phyloP scores from a whole-genome alignment of 2,888 invertebrate species.

The Drosophila neonasuta region DNA sequence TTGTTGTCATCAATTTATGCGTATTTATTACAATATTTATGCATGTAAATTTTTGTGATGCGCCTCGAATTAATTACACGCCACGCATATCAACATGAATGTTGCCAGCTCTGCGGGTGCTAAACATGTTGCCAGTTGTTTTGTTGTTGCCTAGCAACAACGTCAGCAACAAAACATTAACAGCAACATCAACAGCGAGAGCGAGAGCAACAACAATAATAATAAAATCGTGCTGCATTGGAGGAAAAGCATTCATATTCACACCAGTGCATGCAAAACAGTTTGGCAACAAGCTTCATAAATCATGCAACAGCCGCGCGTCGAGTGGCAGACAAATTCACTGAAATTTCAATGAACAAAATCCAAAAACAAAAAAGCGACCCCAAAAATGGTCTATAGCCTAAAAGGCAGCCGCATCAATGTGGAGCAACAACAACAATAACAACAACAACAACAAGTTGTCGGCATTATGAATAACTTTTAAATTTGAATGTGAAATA shows the following conservation, averaged over 20 bases:
- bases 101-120: conserved; percentile 67
- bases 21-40: conserved; percentile 62
- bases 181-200: background rate
- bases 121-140: conserved; percentile 37
- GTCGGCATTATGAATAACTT: conserved; percentile 76
- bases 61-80: conserved; percentile 67
- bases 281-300: conserved; percentile 68
- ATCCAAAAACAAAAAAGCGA: conserved; percentile 68
- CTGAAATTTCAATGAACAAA: conserved; percentile 64
- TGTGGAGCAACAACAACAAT: conserved; percentile 58
- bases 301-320: conserved; percentile 63
- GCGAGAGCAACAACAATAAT: background rate
- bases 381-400: conserved; percentile 52
- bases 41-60: conserved; percentile 60
- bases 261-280: conserved; percentile 65
- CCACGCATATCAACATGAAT: conserved; percentile 64
- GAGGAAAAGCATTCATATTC: conserved; percentile 65
- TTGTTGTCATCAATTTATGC: conserved; percentile 64
- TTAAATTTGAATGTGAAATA: conserved; percentile 76
- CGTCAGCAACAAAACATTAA: background rate
- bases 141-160: conserved; percentile 15
- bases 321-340: conserved; percentile 73
- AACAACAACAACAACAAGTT: conserved; percentile 53
- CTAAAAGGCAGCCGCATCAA: conserved; percentile 66
- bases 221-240: conserved; percentile 65